Evolutionary conservation across 1,140 invertebrate species (phyloP).

Genomic region (Drosophila guanche): DNA sequence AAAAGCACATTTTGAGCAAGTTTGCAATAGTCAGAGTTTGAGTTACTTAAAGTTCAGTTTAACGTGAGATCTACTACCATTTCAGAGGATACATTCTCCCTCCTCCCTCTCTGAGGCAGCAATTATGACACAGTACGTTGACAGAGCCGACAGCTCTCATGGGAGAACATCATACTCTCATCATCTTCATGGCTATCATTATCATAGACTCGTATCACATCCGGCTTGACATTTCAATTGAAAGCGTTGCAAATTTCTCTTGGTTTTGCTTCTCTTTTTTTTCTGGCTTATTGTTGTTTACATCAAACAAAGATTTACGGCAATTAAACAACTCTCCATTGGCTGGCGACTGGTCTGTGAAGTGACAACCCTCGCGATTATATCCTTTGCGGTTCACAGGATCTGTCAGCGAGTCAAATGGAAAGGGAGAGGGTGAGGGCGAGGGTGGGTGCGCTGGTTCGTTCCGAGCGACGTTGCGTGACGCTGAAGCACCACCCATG

Average conservation of each 20-base stretch:
- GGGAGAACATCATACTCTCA: slow-evolving; percentile 19
- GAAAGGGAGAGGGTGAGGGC: background rate
- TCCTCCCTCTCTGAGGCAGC: too few relatives aligned
- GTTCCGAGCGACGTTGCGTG: slow-evolving; percentile 65
- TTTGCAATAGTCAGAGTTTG: too few relatives aligned
- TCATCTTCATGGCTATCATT: slow-evolving; percentile 51
- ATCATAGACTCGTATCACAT: slow-evolving; percentile 50
- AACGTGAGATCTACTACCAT: too few relatives aligned
- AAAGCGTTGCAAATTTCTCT: slow-evolving; percentile 64
- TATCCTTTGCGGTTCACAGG: slow-evolving; percentile 76
- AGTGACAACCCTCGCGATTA: slow-evolving; percentile 79
- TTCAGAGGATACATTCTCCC: too few relatives aligned
- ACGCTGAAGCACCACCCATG: slow-evolving; percentile 29
- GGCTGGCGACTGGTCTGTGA: slow-evolving; percentile 29
- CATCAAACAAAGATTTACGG: slow-evolving; percentile 83
- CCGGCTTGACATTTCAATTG: slow-evolving; percentile 73
- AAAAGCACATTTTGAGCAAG: too few relatives aligned
- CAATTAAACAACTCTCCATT: slow-evolving; percentile 75
- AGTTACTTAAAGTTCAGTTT: too few relatives aligned
- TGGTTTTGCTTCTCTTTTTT: slow-evolving; percentile 12
- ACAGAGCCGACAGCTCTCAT: slow-evolving; percentile 16
- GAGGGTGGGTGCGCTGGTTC: slow-evolving; percentile 12
- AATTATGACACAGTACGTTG: slow-evolving; percentile 46
- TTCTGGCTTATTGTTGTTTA: slow-evolving; percentile 73
- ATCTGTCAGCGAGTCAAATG: slow-evolving; percentile 31